phyloP scores from a whole-genome alignment of 1,140 invertebrate species.

The Armadillidium nasatum region DNA sequence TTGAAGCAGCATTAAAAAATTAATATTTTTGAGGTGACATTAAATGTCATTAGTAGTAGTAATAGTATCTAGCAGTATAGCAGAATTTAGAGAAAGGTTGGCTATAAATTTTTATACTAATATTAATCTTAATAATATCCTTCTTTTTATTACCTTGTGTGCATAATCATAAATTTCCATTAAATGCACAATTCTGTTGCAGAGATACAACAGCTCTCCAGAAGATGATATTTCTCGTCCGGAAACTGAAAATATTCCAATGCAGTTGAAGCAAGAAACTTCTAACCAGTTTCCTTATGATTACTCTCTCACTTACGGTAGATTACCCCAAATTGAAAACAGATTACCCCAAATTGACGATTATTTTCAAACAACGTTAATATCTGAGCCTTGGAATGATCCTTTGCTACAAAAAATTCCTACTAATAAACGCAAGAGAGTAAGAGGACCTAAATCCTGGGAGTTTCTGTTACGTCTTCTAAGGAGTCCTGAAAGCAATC shows the following conservation, averaged over 20 bases:
- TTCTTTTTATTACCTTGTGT: too few species aligned
- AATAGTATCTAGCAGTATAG: too few species aligned
- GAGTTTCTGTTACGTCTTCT: conserved; percentile 28
- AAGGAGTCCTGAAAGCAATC: conserved; percentile 18
- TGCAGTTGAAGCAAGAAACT: not conserved
- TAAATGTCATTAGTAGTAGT: too few species aligned
- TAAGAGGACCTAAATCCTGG: conserved; percentile 26
- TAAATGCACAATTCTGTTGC: not conserved
- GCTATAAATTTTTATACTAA: too few species aligned
- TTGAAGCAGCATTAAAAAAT: too few species aligned
- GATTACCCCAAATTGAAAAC: not conserved
- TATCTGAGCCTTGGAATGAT: conserved; percentile 1
- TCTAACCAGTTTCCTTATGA: not conserved
- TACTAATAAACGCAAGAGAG: conserved; percentile 24
- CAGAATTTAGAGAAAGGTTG: too few species aligned
- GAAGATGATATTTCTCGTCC: not conserved
- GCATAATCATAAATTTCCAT: not conserved
- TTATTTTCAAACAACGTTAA: not conserved
- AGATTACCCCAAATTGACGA: not conserved
- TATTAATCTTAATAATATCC: too few species aligned
- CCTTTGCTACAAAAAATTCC: conserved; percentile 25
- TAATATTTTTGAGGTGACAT: too few species aligned
- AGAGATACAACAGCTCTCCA: not conserved
- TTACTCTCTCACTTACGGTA: not conserved
- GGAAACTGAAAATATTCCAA: not conserved